Conservation (phyloP, 2,113 vertebrate genomes). For the Rhea pennata region DNA sequence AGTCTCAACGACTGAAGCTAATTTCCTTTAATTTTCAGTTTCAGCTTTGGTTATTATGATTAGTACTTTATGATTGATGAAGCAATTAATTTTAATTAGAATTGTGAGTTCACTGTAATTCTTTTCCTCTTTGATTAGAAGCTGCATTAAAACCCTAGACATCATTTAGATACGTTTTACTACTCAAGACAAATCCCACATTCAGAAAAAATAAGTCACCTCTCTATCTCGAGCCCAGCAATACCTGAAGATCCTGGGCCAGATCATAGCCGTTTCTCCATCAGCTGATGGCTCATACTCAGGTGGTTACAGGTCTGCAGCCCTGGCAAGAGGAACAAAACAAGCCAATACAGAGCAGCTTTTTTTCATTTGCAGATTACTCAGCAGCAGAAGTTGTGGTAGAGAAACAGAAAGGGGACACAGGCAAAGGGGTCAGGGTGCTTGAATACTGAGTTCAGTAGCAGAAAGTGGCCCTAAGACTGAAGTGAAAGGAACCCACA, state of each 20-base stretch:
- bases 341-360: background rate
- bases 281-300: background rate
- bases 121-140: background rate
- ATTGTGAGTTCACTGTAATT: background rate
- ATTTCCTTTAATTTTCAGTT: slow-evolving; percentile 15
- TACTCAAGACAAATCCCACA: background rate
- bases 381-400: background rate
- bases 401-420: background rate
- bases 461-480: background rate
- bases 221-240: background rate
- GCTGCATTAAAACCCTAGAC: background rate
- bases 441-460: background rate
- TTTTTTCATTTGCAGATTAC: background rate
- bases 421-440: background rate
- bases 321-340: background rate
- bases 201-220: background rate
- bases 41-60: slow-evolving; percentile 34
- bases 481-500: background rate
- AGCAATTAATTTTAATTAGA: slow-evolving; percentile 1
- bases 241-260: background rate
- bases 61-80: slow-evolving; percentile 2
- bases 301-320: background rate
- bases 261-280: background rate
- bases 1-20: background rate
- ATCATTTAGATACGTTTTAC: background rate